Evolutionary conservation across 2,797 vertebrate species (phyloP), one percentile per base, ranked within the genome.

Genomic region (Dryobates pubescens): DNA sequence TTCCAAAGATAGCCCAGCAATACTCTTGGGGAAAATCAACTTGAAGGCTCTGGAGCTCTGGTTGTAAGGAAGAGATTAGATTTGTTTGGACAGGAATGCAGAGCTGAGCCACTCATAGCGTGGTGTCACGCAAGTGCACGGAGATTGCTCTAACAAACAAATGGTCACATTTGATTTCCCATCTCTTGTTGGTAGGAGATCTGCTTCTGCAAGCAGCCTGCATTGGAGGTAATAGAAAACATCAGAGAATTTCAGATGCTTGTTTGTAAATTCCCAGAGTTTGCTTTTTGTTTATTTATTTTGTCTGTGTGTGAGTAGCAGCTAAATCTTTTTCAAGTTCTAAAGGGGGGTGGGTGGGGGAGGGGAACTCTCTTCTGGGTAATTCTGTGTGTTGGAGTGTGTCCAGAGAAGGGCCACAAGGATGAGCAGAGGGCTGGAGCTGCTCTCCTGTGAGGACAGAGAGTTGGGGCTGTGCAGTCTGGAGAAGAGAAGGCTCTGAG

Each of bases 61-160:
- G 51, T 82, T 93, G 19, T 87, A 79, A 91, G 92, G 73, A 91
- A 86, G 89, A 95, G 93, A 95, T 95, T 94, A 96, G 93, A 93
- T 95, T 95, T 94, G 86, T 89, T 96, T 95, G 62, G 87, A 95
- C 92, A 95, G 89, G 87, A 89, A 89, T 82, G 85, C 75, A 32
- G 68, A 79, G 58, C 58, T 88, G 82, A 87, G 84, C 85, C 58
- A 57, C 67, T 92, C 41, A 2, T 81, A 75, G 79, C 0, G 0
- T 94, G 89, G 86, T 96, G 91, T 96, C 92, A 93, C 3, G 13
- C 74, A 86, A 95, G 77, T 79, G 85, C 74, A 71, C 68, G 54
- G 64, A 88, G 92, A 92, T 93, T 78, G 38, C 43, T 92, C 61
- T 91, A 94, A 87, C 76, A 90, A 92, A 90, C 30, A 59, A 82